These are phyloP conservation scores for Petrocephalus schoutedeni DNA, from an alignment of 2,797 vertebrate genomes.

Conservation along the genomic window DNA sequence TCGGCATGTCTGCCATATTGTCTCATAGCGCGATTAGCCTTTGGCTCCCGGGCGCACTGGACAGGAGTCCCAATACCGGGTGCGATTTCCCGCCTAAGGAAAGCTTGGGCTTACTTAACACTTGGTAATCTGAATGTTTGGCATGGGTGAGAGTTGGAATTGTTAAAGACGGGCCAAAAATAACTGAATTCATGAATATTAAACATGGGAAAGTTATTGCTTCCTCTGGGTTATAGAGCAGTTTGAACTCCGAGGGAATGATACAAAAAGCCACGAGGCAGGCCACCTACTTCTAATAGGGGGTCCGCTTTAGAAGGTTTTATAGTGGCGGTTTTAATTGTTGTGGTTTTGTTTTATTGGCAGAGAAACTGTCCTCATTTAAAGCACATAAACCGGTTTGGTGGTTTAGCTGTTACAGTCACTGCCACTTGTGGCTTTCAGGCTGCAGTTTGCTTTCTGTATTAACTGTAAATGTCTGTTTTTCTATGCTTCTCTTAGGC, in stretches of 20 bases:
- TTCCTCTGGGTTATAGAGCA: not conserved
- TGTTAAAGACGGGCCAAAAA: slow-evolving; percentile 8
- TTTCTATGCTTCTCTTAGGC: slow-evolving; percentile 10
- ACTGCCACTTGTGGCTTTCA: slow-evolving; percentile 20
- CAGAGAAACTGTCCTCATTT: not conserved
- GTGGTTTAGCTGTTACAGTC: slow-evolving; percentile 12
- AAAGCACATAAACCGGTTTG: not conserved
- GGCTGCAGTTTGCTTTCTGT: slow-evolving; percentile 13
- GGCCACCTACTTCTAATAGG: not conserved
- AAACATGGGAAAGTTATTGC: not conserved
- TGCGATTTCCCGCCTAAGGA: not conserved
- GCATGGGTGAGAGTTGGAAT: slow-evolving; percentile 4
- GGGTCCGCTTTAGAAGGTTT: not conserved
- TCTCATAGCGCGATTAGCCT: not conserved
- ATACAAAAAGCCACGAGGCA: not conserved
- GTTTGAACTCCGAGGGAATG: not conserved
- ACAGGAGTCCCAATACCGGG: too few species aligned
- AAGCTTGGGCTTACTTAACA: not conserved
- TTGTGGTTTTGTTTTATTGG: not conserved
- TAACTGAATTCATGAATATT: slow-evolving; percentile 15
- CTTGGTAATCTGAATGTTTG: slow-evolving; percentile 11
- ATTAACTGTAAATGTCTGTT: not conserved
- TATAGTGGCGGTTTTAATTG: not conserved
- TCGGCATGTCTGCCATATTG: not conserved
- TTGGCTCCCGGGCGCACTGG: not conserved